These are phyloP conservation scores for Botia kubotai DNA, from an alignment of 2,797 vertebrate species.

Conservation along the genomic window DNA sequence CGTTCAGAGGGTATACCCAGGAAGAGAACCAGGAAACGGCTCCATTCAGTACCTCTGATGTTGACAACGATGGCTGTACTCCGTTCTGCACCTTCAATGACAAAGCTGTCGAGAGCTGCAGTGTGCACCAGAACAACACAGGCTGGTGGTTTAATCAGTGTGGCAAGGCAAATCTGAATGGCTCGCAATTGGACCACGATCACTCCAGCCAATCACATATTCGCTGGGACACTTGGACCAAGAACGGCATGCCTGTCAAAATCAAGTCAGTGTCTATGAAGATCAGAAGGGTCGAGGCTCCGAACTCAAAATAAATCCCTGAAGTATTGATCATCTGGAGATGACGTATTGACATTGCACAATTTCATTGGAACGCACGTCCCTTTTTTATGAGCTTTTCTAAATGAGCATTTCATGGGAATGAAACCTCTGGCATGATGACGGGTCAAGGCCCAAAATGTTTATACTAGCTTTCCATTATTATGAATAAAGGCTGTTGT, in stretches of 20 bases:
- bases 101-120: conserved; percentile 85
- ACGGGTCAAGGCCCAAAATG: neutral
- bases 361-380: neutral
- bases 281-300: conserved; percentile 81
- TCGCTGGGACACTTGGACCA: conserved; percentile 89
- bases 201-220: conserved; percentile 75
- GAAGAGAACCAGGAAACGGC: conserved; percentile 89
- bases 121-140: conserved; percentile 80
- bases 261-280: conserved; percentile 93
- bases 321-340: neutral
- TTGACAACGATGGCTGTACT: conserved; percentile 88
- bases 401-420: neutral
- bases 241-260: conserved; percentile 76
- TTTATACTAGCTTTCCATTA: conserved; percentile 6
- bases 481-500: conserved; percentile 31
- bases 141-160: conserved; percentile 94
- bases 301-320: conserved; percentile 49
- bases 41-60: conserved; percentile 89
- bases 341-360: neutral
- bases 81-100: conserved; percentile 80
- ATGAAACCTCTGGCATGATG: neutral
- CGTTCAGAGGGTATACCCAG: conserved; percentile 86
- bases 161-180: conserved; percentile 88
- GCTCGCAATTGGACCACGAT: conserved; percentile 77
- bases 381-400: neutral